A percentile compares a stretch with the other conserved stretches of the same genome.
Conservation (phyloP, 2,888 invertebrate species). For the Drosophila kanekoi region DNA sequence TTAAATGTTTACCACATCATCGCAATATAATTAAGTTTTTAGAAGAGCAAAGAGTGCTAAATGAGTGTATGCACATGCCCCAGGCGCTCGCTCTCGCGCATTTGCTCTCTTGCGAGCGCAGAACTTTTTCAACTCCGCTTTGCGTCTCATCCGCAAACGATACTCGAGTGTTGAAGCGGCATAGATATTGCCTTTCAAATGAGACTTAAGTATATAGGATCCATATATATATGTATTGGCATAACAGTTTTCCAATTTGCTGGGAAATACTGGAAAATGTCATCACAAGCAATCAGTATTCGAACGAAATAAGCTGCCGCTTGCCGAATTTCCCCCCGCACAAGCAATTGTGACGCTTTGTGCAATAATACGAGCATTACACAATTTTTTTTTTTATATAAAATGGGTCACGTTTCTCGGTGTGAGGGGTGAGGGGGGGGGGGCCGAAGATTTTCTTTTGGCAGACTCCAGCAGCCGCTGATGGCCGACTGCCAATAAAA, state of each 20-base stretch:
- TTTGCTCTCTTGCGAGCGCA: neutral
- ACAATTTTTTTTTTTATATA: constrained; percentile 29
- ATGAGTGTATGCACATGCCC: constrained; percentile 2
- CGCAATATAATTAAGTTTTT: constrained; percentile 45
- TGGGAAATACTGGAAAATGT: neutral
- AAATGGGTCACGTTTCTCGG: constrained; percentile 73
- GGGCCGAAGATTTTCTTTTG: constrained; percentile 19
- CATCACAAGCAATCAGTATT: constrained; percentile 54
- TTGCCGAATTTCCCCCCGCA: neutral
- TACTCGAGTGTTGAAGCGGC: neutral
- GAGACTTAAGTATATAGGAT: neutral
- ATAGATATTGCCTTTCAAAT: no score
- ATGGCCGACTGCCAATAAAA: constrained; percentile 77
- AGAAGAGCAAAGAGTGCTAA: neutral
- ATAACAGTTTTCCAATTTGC: neutral
- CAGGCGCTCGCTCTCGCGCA: neutral
- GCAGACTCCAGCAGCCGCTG: constrained; percentile 47
- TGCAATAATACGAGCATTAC: constrained; percentile 74
- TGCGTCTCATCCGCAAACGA: constrained; percentile 3
- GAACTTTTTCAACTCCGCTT: neutral
- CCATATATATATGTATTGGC: neutral
- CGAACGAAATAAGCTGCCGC: constrained; percentile 35
- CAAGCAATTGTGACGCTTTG: constrained; percentile 49
- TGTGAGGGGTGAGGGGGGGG: neutral
- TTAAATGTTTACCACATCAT: constrained; percentile 57